Evolutionary conservation across 2,888 invertebrate species (phyloP).

Genomic region (Thera britannica): DNA sequence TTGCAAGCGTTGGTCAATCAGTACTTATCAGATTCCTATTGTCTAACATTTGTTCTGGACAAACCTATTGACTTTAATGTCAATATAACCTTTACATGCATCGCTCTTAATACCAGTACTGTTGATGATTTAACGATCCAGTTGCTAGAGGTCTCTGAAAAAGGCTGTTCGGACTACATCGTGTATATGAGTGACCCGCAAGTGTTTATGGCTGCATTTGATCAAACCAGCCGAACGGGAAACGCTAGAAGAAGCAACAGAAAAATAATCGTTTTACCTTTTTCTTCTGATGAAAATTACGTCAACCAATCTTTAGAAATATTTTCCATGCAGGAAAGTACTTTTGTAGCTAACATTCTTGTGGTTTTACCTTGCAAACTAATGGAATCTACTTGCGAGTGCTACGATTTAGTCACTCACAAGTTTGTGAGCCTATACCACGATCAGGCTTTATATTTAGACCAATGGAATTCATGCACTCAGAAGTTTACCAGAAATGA

Average conservation of each 20-base stretch:
- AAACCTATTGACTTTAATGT: constrained; percentile 48
- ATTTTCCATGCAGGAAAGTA: constrained; percentile 60
- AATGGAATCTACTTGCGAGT: constrained; percentile 45
- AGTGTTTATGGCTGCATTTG: constrained; percentile 68
- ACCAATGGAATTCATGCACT: constrained; percentile 71
- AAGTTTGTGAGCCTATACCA: constrained; percentile 66
- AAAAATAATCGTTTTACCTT: constrained; percentile 72
- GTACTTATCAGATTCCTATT: constrained; percentile 63
- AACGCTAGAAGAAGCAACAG: constrained; percentile 73
- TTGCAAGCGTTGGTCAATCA: constrained; percentile 59
- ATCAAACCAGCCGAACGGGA: constrained; percentile 65
- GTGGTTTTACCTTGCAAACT: constrained; percentile 52
- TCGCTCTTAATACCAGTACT: constrained; percentile 48
- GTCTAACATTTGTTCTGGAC: constrained; percentile 67
- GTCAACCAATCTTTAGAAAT: constrained; percentile 48
- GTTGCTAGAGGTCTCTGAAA: constrained; percentile 66
- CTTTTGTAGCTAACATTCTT: constrained; percentile 67
- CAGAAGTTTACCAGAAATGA: constrained; percentile 56
- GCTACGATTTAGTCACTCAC: constrained; percentile 71
- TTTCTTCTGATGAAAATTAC: constrained; percentile 37
- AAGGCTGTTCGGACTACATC: constrained; percentile 79
- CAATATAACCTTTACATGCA: constrained; percentile 51
- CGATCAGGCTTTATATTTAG: constrained; percentile 60
- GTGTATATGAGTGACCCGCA: constrained; percentile 65
- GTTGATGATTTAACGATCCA: constrained; percentile 49